Percentiles rank a stretch among this genome's conserved stretches.
Evolutionary conservation across 2,113 vertebrate genomes (phyloP).

Genomic region (Mionectes macconnelli): DNA sequence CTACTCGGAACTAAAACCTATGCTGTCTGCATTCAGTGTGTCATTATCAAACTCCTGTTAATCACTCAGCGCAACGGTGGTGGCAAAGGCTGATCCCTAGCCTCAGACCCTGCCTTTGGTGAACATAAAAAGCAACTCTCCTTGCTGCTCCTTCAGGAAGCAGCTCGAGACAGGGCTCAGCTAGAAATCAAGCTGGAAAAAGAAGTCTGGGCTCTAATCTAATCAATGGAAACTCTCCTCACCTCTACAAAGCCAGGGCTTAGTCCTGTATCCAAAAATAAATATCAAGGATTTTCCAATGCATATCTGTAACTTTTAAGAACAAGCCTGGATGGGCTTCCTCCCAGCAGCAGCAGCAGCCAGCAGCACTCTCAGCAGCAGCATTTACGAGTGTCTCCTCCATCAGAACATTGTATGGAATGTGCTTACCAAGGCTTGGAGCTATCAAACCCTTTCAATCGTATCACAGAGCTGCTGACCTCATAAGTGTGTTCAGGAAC

Average conservation of each 20-base stretch:
- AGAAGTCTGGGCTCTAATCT: conserved; percentile 45
- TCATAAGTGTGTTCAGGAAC: neutral
- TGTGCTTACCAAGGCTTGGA: neutral
- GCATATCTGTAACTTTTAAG: neutral
- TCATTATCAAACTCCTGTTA: neutral
- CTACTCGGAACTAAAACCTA: neutral
- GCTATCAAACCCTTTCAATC: neutral
- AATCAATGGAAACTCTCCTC: conserved; percentile 55
- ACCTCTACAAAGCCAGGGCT: conserved; percentile 21
- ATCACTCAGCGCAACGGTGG: neutral
- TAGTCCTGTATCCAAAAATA: conserved; percentile 41
- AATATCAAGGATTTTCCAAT: conserved; percentile 39
- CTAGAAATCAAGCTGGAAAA: conserved; percentile 46
- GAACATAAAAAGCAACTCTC: neutral
- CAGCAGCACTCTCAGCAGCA: neutral
- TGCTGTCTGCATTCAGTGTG: neutral
- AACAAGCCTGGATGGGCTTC: neutral
- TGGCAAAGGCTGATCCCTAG: neutral
- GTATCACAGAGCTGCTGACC: neutral
- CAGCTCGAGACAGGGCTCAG: neutral
- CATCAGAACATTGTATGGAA: accelerated
- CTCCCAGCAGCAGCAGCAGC: accelerated
- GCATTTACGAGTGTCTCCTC: neutral
- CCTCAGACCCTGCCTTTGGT: neutral
- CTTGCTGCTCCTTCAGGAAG: conserved; percentile 5